Percentiles rank a stretch among this genome's conserved stretches.
These are phyloP conservation scores for Phylloscopus trochilus DNA, from an alignment of 2,113 vertebrate genomes.

Conservation along the genomic window DNA sequence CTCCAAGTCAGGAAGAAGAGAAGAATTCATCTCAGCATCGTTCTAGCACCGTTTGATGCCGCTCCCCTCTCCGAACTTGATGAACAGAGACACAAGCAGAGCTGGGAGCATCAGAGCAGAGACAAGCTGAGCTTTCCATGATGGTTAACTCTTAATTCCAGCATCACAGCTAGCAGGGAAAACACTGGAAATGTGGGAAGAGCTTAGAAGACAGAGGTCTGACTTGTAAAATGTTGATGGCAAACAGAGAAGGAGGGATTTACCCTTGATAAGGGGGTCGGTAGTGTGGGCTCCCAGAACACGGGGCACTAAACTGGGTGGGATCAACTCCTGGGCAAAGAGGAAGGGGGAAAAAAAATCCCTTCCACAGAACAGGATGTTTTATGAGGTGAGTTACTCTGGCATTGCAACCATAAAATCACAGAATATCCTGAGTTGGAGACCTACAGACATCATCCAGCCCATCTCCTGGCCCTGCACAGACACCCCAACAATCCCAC, in stretches of 20 bases:
- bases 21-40: neutral
- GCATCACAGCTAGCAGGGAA: neutral
- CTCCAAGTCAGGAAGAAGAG: accelerated
- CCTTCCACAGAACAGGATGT: neutral
- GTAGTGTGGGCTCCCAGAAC: neutral
- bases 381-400: neutral
- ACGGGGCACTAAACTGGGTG: accelerated
- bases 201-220: neutral
- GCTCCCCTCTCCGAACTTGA: neutral
- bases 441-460: neutral
- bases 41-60: accelerated
- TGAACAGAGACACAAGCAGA: accelerated
- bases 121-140: neutral
- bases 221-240: neutral
- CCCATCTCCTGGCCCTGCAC: neutral
- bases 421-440: neutral
- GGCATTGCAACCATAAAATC: neutral
- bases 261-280: neutral
- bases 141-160: neutral
- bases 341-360: neutral
- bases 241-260: neutral
- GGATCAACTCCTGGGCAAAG: neutral
- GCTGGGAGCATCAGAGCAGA: neutral
- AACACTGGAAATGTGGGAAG: neutral
- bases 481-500: neutral